Percentiles rank a stretch among this genome's conserved stretches.
phyloP scores from a whole-genome alignment of 37 sponge, comb jelly and placozoan genomes.

The Beroe forskalii region DNA sequence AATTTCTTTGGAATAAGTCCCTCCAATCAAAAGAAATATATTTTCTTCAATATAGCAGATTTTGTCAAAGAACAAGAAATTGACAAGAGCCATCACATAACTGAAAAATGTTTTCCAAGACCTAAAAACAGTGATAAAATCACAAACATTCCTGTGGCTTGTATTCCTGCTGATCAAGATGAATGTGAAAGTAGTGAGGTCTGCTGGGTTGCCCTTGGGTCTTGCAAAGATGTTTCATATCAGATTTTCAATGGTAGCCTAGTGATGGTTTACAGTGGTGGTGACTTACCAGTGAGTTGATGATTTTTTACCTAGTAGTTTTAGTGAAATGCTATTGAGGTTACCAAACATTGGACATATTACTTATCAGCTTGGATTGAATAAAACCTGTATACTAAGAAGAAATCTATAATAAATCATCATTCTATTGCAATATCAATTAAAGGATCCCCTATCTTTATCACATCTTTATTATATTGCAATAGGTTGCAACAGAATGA shows the following conservation, averaged over 20 bases:
- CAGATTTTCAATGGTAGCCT: background rate
- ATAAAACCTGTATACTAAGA: background rate
- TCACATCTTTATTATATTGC: too few species aligned
- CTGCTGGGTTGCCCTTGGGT: conserved; percentile 12
- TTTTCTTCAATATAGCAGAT: conserved; percentile 12
- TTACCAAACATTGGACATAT: too few species aligned
- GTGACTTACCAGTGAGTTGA: background rate
- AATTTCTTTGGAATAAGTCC: background rate
- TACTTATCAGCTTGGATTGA: background rate
- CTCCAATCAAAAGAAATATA: background rate
- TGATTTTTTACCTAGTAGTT: too few species aligned
- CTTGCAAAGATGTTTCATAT: background rate
- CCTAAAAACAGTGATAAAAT: too few species aligned
- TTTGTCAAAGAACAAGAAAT: background rate
- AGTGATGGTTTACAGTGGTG: background rate
- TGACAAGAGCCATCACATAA: background rate
- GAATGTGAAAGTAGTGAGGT: background rate
- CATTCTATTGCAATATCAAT: background rate
- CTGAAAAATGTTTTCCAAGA: background rate
- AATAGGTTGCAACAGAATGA: too few species aligned
- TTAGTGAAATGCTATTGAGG: too few species aligned
- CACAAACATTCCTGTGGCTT: conserved; percentile 11
- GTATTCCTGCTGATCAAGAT: background rate
- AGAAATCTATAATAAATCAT: too few species aligned
- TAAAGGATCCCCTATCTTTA: too few species aligned